Percentiles rank a stretch among this genome's conserved stretches.
Conservation (phyloP, 92 coral and sea anemone species). For the Pocillopora grandis region DNA sequence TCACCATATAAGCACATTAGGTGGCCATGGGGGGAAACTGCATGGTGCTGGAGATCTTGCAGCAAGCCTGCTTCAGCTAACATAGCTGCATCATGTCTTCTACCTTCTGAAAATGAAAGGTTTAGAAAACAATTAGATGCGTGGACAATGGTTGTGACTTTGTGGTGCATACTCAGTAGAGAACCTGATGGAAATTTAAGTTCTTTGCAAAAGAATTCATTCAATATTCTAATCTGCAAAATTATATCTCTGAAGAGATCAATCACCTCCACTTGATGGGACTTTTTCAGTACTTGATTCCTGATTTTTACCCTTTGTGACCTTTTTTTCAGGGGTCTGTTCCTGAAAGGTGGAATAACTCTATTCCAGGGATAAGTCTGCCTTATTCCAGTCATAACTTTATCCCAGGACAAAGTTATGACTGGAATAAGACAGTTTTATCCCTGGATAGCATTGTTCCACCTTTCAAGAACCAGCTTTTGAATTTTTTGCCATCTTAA, state of each 20-base stretch:
- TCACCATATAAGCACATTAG: slow-evolving; percentile 1
- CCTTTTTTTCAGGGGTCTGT: too few species aligned
- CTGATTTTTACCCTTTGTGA: too few species aligned
- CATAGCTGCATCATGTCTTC: slow-evolving; percentile 26
- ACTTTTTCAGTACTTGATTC: too few species aligned
- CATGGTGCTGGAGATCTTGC: slow-evolving; percentile 15
- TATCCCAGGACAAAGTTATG: slow-evolving; percentile 5
- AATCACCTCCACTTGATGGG: too few species aligned
- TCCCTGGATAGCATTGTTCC: neutral
- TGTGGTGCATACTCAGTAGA: too few species aligned
- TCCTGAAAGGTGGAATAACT: too few species aligned
- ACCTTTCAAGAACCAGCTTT: neutral
- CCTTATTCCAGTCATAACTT: neutral
- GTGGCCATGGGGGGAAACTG: slow-evolving; percentile 23
- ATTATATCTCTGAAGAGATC: too few species aligned
- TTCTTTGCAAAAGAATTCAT: too few species aligned
- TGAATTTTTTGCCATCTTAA: neutral
- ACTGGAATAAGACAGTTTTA: neutral
- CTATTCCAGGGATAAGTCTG: slow-evolving; percentile 9
- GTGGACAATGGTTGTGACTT: slow-evolving; percentile 11
- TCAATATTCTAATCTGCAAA: too few species aligned
- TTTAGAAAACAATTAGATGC: slow-evolving; percentile 9
- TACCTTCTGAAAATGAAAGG: slow-evolving; percentile 17
- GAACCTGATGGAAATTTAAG: too few species aligned
- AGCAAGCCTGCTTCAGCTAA: slow-evolving; percentile 25